Evolutionary conservation across 2,113 vertebrate genomes (phyloP), one percentile per base, ranked within the genome.

Genomic region (Corydoras sp.): DNA sequence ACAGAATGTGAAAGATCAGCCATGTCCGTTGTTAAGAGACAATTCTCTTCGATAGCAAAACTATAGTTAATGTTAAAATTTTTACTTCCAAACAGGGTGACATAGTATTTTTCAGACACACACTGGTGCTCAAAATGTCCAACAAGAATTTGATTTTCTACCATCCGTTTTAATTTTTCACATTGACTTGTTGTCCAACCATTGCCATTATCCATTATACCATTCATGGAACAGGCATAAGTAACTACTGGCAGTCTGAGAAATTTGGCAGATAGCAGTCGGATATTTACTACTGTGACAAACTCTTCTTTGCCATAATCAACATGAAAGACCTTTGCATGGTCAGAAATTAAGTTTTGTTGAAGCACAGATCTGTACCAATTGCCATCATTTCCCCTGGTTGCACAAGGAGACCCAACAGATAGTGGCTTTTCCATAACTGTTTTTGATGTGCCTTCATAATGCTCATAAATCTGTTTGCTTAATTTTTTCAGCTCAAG

Each of bases 161-260:
- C 82, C 72, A 93, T 49, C 0, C 84, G 85, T 65, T 92, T 92
- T 43, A 98, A 84, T 31, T 83, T 70, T 4, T 85, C 75, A 0
- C 88, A 82, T 71, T 94, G 90, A 0, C 78, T 65, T 0, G 55
- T 68, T 1, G 87, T 88, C 94, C 92, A 95, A 50, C 84, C 87
- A 35, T 65, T 69, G 3, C 83, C 84, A 0, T 83, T 70, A 13
- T 90, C 86, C 0, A 84, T 87, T 67, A 93, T 48, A 3, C 91
- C 92, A 10, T 89, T 80, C 49, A 98, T 58, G 6, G 90, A 88
- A 9, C 93, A 96, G 0, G 53, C 71, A 0, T 93, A 96, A 0
- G 94, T 94, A 8, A 95, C 83, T 62, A 97, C 92, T 0, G 95
- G 95, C 90, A 95, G 87, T 11, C 83, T 90, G 9, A 94, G 87